Evolutionary conservation across 2,888 invertebrate genomes (phyloP).

Genomic region (Cheilosia vulpina): DNA sequence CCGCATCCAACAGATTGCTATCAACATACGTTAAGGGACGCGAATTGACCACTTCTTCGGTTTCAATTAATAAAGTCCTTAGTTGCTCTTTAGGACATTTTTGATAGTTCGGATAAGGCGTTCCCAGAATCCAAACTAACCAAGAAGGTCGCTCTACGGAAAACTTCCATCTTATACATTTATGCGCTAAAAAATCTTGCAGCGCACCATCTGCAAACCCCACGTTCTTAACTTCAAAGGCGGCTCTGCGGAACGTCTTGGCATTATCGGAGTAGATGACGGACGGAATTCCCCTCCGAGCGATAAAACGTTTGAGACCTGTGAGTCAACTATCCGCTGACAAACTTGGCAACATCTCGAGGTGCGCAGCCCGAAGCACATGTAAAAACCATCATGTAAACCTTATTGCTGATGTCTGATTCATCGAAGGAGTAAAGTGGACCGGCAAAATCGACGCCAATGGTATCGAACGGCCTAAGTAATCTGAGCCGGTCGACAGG

Average conservation of each 20-base stretch:
- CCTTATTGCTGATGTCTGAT: neutral
- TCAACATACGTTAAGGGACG: neutral
- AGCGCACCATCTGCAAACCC: conserved; percentile 1
- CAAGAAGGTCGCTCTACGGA: no score
- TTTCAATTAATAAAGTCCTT: conserved; percentile 12
- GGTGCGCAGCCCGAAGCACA: conserved; percentile 20
- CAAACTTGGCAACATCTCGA: conserved; percentile 5
- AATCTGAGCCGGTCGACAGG: conserved; percentile 15
- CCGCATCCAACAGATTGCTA: no score
- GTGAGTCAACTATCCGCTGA: neutral
- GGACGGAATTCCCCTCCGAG: neutral
- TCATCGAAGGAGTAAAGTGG: conserved; percentile 11
- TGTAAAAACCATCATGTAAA: conserved; percentile 18
- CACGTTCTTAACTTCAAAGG: neutral
- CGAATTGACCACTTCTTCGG: conserved; percentile 18
- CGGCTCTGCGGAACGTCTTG: conserved; percentile 20
- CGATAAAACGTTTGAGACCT: neutral
- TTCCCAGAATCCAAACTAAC: no score
- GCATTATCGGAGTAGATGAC: conserved; percentile 12
- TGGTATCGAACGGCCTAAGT: neutral
- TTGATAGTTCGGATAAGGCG: no score
- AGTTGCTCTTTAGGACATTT: neutral
- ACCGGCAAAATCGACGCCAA: conserved; percentile 17
- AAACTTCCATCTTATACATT: no score
- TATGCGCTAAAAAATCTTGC: conserved; percentile 16